Conservation (phyloP, 2,888 invertebrate species). For the Odontocerum albicorne region DNA sequence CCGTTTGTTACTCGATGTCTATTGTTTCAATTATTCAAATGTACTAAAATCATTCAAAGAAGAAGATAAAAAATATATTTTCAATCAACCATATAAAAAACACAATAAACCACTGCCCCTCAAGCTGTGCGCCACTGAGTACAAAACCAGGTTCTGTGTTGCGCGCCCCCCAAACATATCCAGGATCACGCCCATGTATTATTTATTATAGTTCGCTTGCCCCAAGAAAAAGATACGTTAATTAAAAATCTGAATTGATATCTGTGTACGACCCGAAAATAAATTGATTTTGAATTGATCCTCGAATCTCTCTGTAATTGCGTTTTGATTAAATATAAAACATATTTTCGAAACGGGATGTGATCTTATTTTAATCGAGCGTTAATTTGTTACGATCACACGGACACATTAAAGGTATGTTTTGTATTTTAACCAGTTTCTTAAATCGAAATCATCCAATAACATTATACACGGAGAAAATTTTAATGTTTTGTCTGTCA, state of each 20-base stretch:
- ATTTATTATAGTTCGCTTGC: slow-evolving; percentile 51
- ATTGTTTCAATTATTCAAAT: no score
- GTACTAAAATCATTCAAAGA: no score
- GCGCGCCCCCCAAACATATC: background rate
- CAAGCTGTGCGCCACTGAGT: no score
- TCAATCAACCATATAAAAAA: no score
- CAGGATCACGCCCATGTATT: slow-evolving; percentile 45
- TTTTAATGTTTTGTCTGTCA: no score
- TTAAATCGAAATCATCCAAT: no score
- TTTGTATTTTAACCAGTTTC: no score
- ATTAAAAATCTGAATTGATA: slow-evolving; percentile 50
- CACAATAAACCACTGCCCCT: no score
- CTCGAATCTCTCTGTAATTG: slow-evolving; percentile 27
- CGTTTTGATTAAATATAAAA: slow-evolving; percentile 25
- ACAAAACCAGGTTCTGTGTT: background rate
- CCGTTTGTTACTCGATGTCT: no score
- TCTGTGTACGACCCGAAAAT: slow-evolving; percentile 33
- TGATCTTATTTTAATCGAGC: slow-evolving; percentile 4
- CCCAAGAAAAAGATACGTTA: slow-evolving; percentile 57
- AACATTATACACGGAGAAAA: no score
- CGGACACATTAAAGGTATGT: background rate
- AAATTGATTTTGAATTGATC: slow-evolving; percentile 37
- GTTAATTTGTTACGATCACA: slow-evolving; percentile 9
- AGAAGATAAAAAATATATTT: no score
- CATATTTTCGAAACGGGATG: slow-evolving; percentile 14